Base-by-base conservation (phyloP, 1,140 invertebrate species). In the Microvelia longipes region DNA sequence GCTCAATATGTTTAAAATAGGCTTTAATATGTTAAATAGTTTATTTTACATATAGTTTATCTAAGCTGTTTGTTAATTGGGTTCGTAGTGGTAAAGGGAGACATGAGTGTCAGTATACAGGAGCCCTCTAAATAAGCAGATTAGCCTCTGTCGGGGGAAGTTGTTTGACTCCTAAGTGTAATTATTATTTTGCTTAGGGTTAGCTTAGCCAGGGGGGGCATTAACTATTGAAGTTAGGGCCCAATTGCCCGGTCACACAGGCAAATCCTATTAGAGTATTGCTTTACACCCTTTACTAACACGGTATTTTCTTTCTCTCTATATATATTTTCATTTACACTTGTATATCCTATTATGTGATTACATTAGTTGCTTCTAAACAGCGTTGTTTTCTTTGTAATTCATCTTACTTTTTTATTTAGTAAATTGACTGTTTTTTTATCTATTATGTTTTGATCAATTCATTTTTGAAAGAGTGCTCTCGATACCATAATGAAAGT, bases 221-320 rank as follows among this genome's bases (percentile, higher is more conserved):
- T 64, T 64, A 64, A 64, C 62, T 24, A 64, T 64, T 64, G 62
- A 64, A 64, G 62, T 64, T 15, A 64, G 62, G 62, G 19, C 24
- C 15, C 62, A 24, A 64, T 64, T 15, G 62, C 15, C 24, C 24
- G 62, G 62, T 29, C 24, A 28, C 66, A 29, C 11, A 19, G 27
- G 11, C 66, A 67, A 67, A 67, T 67, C 66, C 66, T 28, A 67
- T 67, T 67, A 67, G 66, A 11, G 24, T 67, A 67, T 67, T 67
- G 27, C 25, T 29, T 29, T 13, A 67, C 28, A 67, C 15, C 24
- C 11, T 15, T 24, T 5, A 2, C 15, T 24, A 5, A 64, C 62
- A 64, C 62, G 5, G 11, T 26, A 64, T 2, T 5, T 5, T 26
- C 5, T 24, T 13, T 14, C 5, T 5, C 25, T 64, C 62, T 26